phyloP scores from a whole-genome alignment of 2,113 vertebrate species.

The Anas platyrhynchos region DNA sequence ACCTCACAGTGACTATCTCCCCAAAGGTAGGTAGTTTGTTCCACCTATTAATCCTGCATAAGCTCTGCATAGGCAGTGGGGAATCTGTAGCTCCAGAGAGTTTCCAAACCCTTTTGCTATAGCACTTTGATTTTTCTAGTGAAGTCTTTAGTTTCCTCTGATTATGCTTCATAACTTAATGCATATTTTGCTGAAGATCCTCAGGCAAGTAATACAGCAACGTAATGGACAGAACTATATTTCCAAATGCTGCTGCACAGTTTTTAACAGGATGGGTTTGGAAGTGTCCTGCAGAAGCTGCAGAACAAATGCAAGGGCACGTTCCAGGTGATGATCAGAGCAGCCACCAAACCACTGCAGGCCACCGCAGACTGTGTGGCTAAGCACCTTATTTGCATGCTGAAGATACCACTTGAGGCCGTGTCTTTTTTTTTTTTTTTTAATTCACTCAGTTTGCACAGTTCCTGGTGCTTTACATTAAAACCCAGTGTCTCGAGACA shows the following conservation, averaged over 20 bases:
- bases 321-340: background rate
- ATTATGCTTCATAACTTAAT: background rate
- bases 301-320: background rate
- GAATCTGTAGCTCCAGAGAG: background rate
- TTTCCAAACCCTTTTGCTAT: background rate
- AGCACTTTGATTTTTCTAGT: background rate
- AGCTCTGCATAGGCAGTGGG: background rate
- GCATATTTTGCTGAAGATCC: background rate
- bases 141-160: background rate
- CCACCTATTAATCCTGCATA: constrained; percentile 19
- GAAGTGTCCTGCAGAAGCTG: background rate
- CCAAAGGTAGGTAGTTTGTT: constrained; percentile 38
- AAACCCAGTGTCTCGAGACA: background rate
- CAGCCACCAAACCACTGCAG: background rate
- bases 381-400: background rate
- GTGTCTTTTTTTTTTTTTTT: background rate
- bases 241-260: background rate
- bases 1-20: constrained; percentile 2
- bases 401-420: background rate
- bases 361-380: background rate
- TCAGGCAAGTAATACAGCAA: background rate
- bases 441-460: background rate
- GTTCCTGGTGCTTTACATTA: background rate
- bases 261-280: background rate
- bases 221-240: background rate